phyloP scores from a whole-genome alignment of 1,140 invertebrate species.

The Drosophila mauritiana region DNA sequence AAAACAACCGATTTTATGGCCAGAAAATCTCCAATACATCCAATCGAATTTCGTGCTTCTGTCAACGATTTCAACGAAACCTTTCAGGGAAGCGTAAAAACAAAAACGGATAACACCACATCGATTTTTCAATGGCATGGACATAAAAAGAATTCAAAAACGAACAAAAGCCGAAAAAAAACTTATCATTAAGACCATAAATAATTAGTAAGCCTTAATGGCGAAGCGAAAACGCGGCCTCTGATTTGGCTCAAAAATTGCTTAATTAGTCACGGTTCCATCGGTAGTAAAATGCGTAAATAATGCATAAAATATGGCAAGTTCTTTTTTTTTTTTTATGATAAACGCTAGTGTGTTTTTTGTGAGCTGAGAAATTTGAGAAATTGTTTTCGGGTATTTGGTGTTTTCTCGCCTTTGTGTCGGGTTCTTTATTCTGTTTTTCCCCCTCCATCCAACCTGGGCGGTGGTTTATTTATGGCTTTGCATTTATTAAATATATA shows the following conservation, averaged over 20 bases:
- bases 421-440: slow-evolving; percentile 61
- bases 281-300: slow-evolving; percentile 69
- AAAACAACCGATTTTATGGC: slow-evolving; percentile 1
- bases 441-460: slow-evolving; percentile 43
- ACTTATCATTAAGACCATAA: slow-evolving; percentile 77
- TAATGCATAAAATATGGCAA: slow-evolving; percentile 76
- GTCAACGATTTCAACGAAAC: neutral
- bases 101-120: neutral
- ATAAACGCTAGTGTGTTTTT: slow-evolving; percentile 56
- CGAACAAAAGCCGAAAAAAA: slow-evolving; percentile 52
- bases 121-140: neutral
- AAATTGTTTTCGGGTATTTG: slow-evolving; percentile 53
- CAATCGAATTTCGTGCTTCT: neutral
- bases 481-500: slow-evolving; percentile 77
- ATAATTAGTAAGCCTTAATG: slow-evolving; percentile 66
- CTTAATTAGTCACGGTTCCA: slow-evolving; percentile 75
- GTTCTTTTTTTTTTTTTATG: slow-evolving; percentile 38
- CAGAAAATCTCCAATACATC: slow-evolving; percentile 14
- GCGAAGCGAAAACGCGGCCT: slow-evolving; percentile 20
- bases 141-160: slow-evolving; percentile 37
- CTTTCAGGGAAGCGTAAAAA: slow-evolving; percentile 3
- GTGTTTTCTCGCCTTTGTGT: slow-evolving; percentile 25
- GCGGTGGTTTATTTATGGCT: slow-evolving; percentile 79
- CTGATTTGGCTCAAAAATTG: slow-evolving; percentile 72
- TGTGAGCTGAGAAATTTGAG: slow-evolving; percentile 63